Evolutionary conservation across 2,888 invertebrate species (phyloP), one percentile per base, ranked within the genome.

Genomic region (Pteria penguin): DNA sequence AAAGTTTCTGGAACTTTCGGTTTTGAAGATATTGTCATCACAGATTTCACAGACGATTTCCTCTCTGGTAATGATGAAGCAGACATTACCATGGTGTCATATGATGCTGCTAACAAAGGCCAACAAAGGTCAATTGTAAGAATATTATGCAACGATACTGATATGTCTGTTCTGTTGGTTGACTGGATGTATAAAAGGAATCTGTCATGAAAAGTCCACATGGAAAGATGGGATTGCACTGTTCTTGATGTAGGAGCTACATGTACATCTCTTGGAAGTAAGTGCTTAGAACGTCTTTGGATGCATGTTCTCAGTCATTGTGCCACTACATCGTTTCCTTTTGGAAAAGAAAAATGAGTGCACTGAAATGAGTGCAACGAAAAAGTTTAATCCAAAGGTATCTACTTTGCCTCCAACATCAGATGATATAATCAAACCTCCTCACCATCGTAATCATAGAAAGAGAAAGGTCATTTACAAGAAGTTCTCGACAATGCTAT

Each of bases 381-480:
- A 72, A 31, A 68, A 57, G 36, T 26, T 31, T 14, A 14, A 11
- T 26, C 66, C 32, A 31, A 72, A 62, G 29, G 55, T 33, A 52
- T 36, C 24, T 70, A 45, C 57, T 52, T 33, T 74, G 27, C 76
- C 72, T 66, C 76, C 76, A 65, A 73, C 72, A 74, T 57, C 58
- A 18, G 26, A n/a, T 24, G 65, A 74, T 57, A 54, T 76, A n/a
- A 31, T n/a, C n/a, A n/a, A n/a, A n/a, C n/a, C n/a, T n/a, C n/a
- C n/a, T n/a, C n/a, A n/a, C n/a, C n/a, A n/a, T n/a, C n/a, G n/a
- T n/a, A 66, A 26, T 68, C 45, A 29, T 61, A 74, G 4, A 4
- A 52, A 8, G 62, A 26, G 26, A 31, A 57, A 55, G 76, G 61
- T 52, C 65, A 71, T 72, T 24, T 66, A 33, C 66, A 71, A 24